Conservation (phyloP, 2,113 vertebrate genomes). For the Pongo pygmaeus region DNA sequence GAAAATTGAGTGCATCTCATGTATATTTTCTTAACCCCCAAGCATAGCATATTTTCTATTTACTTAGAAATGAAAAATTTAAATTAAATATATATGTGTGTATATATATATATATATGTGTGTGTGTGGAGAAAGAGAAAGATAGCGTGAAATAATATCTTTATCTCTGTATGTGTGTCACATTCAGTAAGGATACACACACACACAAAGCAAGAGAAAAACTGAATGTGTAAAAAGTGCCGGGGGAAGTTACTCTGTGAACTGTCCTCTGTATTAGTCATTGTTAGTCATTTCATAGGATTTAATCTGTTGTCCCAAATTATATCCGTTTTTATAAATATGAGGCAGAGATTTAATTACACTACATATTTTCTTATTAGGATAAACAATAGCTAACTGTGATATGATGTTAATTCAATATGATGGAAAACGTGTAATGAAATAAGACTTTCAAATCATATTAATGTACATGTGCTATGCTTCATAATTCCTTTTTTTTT, state of each 20-base stretch:
- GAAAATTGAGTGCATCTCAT: not conserved
- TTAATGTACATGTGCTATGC: not conserved
- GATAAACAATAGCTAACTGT: constrained; percentile 58
- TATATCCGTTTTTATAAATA: constrained; percentile 54
- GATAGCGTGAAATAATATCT: not conserved
- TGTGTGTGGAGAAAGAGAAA: not conserved
- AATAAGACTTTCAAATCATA: constrained; percentile 55
- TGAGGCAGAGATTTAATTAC: constrained; percentile 45
- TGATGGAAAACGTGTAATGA: constrained; percentile 59
- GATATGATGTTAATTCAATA: constrained; percentile 53
- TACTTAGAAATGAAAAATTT: not conserved
- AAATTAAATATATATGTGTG: not conserved
- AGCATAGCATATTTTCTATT: not conserved
- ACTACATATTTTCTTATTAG: constrained; percentile 52
- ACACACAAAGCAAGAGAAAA: not conserved
- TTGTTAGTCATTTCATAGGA: constrained; percentile 30
- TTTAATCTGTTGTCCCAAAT: constrained; percentile 49
- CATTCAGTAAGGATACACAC: not conserved
- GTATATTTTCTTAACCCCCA: not conserved
- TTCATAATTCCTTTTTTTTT: not conserved
- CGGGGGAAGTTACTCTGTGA: not conserved
- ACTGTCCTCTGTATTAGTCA: not conserved
- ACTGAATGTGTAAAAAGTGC: not conserved
- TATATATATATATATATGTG: not conserved
- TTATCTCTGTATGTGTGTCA: not conserved